Evolutionary conservation across 2,797 vertebrate genomes (phyloP).

Genomic region (Danio kyathit): DNA sequence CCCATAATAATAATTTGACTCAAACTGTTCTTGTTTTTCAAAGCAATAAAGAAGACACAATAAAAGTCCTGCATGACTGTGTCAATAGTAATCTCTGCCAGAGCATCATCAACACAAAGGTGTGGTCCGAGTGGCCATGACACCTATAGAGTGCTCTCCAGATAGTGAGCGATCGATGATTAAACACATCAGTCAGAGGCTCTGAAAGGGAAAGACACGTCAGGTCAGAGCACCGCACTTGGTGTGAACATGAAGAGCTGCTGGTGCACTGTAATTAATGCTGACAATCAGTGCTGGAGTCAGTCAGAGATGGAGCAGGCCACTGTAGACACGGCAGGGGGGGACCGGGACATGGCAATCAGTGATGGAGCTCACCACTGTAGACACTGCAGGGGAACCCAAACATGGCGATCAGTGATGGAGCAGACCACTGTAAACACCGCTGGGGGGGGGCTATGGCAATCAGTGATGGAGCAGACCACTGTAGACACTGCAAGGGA

Average conservation of each 20-base stretch:
- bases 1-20: neutral
- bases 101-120: conserved; percentile 21
- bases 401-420: too few species aligned
- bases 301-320: conserved; percentile 6
- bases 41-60: neutral
- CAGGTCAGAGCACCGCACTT: conserved; percentile 32
- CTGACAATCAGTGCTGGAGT: conserved; percentile 41
- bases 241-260: conserved; percentile 31
- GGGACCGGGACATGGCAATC: too few species aligned
- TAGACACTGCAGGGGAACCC: conserved; percentile 16
- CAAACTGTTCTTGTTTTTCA: neutral
- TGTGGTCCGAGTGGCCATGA: neutral
- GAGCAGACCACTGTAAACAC: too few species aligned
- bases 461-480: too few species aligned
- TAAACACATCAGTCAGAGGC: conserved; percentile 14
- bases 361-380: too few species aligned
- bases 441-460: too few species aligned
- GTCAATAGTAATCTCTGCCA: neutral
- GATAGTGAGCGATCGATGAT: conserved; percentile 31
- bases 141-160: neutral
- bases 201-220: conserved; percentile 37
- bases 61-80: neutral
- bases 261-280: conserved; percentile 43
- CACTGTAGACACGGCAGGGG: neutral
- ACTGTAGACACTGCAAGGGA: too few species aligned